Base-by-base conservation (phyloP, 2,113 vertebrate species). In the Panthera uncia region DNA sequence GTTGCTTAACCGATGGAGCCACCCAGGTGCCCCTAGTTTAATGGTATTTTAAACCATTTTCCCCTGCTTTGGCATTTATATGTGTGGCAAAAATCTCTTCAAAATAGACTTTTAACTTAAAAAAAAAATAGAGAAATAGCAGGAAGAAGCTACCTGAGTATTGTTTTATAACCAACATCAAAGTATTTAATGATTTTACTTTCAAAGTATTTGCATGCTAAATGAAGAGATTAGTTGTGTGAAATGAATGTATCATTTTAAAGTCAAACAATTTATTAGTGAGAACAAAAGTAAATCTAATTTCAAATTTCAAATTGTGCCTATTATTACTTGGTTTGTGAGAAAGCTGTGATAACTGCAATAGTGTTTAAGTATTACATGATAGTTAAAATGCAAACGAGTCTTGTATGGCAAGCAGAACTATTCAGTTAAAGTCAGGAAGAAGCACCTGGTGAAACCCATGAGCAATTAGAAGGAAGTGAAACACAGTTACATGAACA, bases 161-260 rank as follows among this genome's bases (percentile, higher is more conserved):
- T 33, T 25, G 1, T 57, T 96, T 85, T 89, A 48, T 61, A 81
- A 66, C 27, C 68, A 96, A 31, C 2, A 74, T 33, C 57, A 86
- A 89, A 90, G 52, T 94, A 76, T 68, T 89, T 95, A 27, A 80
- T 13, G 84, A 50, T 92, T 95, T 63, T 78, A 92, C 29, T 87
- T 84, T 96, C 74, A 91, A 97, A 97, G 61, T 73, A 74, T 73
- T 86, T 85, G 61, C n/a, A 93, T 81, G 69, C 52, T 87, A 91
- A 95, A 73, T 86, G 76, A 92, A 83, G 36, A 85, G n/a, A 82
- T 89, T 12, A 63, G 19, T 13, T 89, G 7, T 93, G 3, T 69
- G 78, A 95, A 95, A 55, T 86, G 21, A 85, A 33, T 52, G 25
- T 33, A 15, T 13, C 29, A 65, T 87, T 97, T 97, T 27, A 79